Evolutionary conservation across 2,113 vertebrate species (phyloP).

Genomic region (Neoarius graeffei): DNA sequence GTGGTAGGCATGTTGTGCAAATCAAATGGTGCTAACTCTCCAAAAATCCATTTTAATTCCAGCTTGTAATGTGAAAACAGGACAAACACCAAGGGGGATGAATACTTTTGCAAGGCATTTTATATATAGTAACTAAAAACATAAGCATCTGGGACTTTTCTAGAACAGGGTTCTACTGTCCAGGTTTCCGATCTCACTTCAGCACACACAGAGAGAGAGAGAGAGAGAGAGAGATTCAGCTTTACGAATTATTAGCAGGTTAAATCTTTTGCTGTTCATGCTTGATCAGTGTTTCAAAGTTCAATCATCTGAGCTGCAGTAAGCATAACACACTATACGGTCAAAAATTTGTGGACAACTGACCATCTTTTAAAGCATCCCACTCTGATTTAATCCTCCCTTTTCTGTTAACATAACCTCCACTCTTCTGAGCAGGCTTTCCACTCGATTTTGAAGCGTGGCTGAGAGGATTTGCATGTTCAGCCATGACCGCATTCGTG

Average conservation of each 20-base stretch:
- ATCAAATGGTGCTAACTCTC: too few relatives aligned
- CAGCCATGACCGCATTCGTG: neutral
- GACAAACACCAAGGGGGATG: too few relatives aligned
- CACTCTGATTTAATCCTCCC: neutral
- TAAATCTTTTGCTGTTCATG: neutral
- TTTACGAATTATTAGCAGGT: neutral
- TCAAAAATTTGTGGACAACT: neutral
- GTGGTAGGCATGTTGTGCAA: too few relatives aligned
- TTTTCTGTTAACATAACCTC: neutral
- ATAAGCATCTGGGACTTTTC: neutral
- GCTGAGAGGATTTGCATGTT: neutral
- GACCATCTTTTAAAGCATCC: neutral
- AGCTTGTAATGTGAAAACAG: too few relatives aligned
- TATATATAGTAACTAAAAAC: neutral
- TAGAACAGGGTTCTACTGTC: neutral
- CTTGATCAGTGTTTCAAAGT: neutral
- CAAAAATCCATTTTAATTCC: too few relatives aligned
- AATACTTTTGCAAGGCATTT: too few relatives aligned
- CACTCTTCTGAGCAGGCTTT: neutral
- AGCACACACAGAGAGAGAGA: neutral
- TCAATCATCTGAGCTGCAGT: neutral
- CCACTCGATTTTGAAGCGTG: neutral
- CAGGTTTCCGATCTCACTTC: neutral
- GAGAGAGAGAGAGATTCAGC: neutral
- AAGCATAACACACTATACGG: neutral